These are phyloP conservation scores for Pristis pectinata DNA, from an alignment of 2,797 vertebrate genomes.

Conservation along the genomic window DNA sequence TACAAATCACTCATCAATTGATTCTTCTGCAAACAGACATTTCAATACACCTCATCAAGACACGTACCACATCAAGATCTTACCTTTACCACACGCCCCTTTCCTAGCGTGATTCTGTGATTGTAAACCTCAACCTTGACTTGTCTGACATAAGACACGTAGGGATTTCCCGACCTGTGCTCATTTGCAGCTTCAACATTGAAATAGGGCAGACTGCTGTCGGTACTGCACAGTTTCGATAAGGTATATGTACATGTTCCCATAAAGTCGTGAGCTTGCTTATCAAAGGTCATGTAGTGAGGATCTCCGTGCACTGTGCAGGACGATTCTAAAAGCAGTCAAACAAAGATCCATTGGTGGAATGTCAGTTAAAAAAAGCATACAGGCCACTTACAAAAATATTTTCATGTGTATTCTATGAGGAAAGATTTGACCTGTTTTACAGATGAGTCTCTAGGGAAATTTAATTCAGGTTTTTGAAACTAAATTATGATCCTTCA, in stretches of 20 bases:
- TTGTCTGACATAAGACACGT: conserved; percentile 47
- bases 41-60: conserved; percentile 43
- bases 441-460: too few relatives aligned
- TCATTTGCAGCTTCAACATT: conserved; percentile 49
- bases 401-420: too few relatives aligned
- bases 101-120: conserved; percentile 48
- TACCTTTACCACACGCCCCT: conserved; percentile 47
- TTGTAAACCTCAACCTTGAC: conserved; percentile 47
- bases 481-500: too few relatives aligned
- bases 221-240: conserved; percentile 44
- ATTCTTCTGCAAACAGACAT: neutral
- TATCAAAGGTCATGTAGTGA: conserved; percentile 51
- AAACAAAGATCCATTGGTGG: neutral
- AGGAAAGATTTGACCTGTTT: too few relatives aligned
- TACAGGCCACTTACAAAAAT: too few relatives aligned
- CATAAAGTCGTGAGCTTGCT: conserved; percentile 50
- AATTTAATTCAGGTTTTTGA: too few relatives aligned
- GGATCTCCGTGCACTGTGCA: conserved; percentile 42
- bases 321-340: neutral
- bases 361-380: too few relatives aligned
- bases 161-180: conserved; percentile 38
- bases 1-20: neutral
- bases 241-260: conserved; percentile 49
- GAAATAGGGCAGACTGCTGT: conserved; percentile 45
- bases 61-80: neutral